Base-by-base conservation (phyloP, 2,888 invertebrate species). In the Encarsia formosa region DNA sequence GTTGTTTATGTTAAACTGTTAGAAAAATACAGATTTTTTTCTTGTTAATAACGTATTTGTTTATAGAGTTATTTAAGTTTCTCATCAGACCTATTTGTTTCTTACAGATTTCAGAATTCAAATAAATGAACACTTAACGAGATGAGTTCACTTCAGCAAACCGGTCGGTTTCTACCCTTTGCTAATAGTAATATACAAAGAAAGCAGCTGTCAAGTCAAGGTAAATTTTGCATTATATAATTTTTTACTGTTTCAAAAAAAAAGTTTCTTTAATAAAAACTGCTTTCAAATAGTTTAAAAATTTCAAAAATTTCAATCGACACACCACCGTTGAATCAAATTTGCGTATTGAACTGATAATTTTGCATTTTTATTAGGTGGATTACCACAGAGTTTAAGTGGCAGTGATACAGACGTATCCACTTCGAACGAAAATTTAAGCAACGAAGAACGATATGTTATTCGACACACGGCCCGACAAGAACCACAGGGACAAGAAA, bases 401-500 rank as follows among this genome's bases (percentile, higher is more conserved):
- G 91, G 91, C 31, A 91, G 91, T 71, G 92, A 92, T 76, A 89
- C 91, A 5, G 91, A 92, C 78, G 86, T 91, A 52, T 91, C 91
- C 13, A 91, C 91, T 4, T 92, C 91, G 15, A 91, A 87, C 63
- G 92, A 93, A 75, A 93, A 92, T 75, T 76, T 94, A 58, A 90
- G 89, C 29, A 82, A 87, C 65, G 90, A 91, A 74, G 90, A 91
- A 71, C 80, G 88, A 61, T 88, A 88, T 77, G 88, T 89, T 39
- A 86, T 91, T 57, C 78, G 86, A 59, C 88, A 88, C 66, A 88
- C 87, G 1, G 85, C 88, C 5, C 79, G 93, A 31, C 92, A 92
- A 67, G 93, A 93, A 70, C 93, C 93, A 1, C 93, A 93, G 73
- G 93, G 93, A 1, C 91, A 93, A 74, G 93, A 93, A 74, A 90